Percentiles rank a stretch among this genome's conserved stretches.
Evolutionary conservation across 2,797 vertebrate genomes (phyloP).

Genomic region (Loriculus beryllinus): DNA sequence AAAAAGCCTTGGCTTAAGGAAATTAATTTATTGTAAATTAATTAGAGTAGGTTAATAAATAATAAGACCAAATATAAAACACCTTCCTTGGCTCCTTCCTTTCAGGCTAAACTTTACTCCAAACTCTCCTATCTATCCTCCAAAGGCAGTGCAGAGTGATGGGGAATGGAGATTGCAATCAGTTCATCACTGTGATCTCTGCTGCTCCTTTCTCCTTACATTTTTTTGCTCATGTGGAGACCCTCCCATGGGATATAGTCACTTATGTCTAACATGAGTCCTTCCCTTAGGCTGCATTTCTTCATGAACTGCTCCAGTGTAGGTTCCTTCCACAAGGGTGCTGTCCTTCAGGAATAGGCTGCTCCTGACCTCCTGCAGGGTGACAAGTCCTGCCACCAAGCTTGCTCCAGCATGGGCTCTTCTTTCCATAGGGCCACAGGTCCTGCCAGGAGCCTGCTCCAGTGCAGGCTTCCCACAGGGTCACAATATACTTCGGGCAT

Average conservation of each 20-base stretch:
- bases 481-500: not conserved
- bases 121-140: not conserved
- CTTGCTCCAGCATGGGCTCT: not conserved
- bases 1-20: not conserved
- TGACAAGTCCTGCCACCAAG: not conserved
- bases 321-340: not conserved
- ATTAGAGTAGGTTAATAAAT: not conserved
- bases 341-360: not conserved
- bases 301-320: not conserved
- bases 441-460: not conserved
- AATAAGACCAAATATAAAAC: not conserved
- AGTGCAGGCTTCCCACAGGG: not conserved
- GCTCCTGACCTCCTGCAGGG: accelerated
- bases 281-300: not conserved
- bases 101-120: not conserved
- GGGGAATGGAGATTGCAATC: not conserved
- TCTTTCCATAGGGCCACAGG: not conserved
- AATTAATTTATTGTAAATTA: not conserved
- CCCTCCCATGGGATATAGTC: not conserved
- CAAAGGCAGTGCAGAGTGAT: not conserved
- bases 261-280: accelerated
- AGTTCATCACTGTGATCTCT: not conserved
- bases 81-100: accelerated
- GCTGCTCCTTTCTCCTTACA: not conserved
- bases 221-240: not conserved